Evolutionary conservation across 1,140 invertebrate genomes (phyloP).

Genomic region (Bombus difficillimus): DNA sequence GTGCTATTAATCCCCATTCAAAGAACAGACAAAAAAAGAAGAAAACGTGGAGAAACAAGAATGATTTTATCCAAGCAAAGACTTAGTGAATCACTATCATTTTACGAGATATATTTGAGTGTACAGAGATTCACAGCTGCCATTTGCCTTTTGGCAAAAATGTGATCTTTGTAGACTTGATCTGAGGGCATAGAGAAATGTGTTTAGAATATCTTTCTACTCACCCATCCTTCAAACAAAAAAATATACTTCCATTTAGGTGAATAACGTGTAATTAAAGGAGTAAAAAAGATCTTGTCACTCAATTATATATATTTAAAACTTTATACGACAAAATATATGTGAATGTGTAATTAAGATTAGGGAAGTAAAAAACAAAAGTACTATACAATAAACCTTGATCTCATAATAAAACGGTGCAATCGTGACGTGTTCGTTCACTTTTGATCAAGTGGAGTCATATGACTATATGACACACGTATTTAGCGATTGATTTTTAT

Average conservation of each 20-base stretch:
- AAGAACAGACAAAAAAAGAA: neutral
- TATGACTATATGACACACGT: neutral
- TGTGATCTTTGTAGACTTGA: constrained; percentile 37
- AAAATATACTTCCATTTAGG: constrained; percentile 37
- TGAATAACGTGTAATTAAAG: constrained; percentile 32
- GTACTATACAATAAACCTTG: constrained; percentile 47
- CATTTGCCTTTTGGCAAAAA: constrained; percentile 11
- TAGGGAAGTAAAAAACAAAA: constrained; percentile 12
- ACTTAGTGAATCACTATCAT: constrained; percentile 26
- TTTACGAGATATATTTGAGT: constrained; percentile 43
- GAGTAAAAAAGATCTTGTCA: constrained; percentile 26
- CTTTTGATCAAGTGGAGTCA: neutral
- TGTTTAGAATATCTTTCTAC: constrained; percentile 30
- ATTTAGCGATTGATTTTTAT: neutral
- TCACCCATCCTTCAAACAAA: neutral
- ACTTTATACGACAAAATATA: constrained; percentile 51
- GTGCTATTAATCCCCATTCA: constrained; percentile 20
- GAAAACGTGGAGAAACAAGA: neutral
- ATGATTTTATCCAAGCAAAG: constrained; percentile 39
- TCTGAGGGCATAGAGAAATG: constrained; percentile 32
- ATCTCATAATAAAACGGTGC: constrained; percentile 17
- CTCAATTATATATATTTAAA: constrained; percentile 32
- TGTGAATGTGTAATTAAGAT: constrained; percentile 56
- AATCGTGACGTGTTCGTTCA: constrained; percentile 38
- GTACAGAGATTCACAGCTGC: constrained; percentile 33